phyloP scores from a whole-genome alignment of 2,888 invertebrate species.

The Odontomyia ornata region DNA sequence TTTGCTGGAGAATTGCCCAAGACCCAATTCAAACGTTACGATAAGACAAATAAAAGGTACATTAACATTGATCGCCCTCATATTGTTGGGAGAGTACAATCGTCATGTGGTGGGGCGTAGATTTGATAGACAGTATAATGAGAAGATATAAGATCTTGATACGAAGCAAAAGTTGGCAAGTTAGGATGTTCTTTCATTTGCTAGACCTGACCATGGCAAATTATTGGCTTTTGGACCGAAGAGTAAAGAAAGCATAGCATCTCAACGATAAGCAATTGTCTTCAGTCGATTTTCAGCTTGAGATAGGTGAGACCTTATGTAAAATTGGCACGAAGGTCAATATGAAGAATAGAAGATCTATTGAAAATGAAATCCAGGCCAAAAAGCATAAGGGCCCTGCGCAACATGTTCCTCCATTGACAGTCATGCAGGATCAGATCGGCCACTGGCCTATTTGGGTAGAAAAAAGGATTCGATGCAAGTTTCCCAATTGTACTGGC shows the following conservation, averaged over 20 bases:
- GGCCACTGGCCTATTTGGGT: too few species aligned
- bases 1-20: slow-evolving; percentile 55
- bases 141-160: slow-evolving; percentile 50
- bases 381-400: too few species aligned
- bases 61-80: slow-evolving; percentile 51
- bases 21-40: slow-evolving; percentile 52
- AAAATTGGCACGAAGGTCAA: too few species aligned
- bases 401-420: too few species aligned
- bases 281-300: slow-evolving; percentile 46
- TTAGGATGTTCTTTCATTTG: slow-evolving; percentile 56
- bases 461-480: too few species aligned
- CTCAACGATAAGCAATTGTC: slow-evolving; percentile 22
- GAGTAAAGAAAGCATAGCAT: slow-evolving; percentile 16
- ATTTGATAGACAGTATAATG: slow-evolving; percentile 54
- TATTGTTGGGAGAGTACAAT: slow-evolving; percentile 53
- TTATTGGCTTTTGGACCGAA: slow-evolving; percentile 52
- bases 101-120: slow-evolving; percentile 53
- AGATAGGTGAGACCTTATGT: too few species aligned
- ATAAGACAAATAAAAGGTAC: slow-evolving; percentile 52
- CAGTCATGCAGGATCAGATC: too few species aligned
- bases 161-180: slow-evolving; percentile 54
- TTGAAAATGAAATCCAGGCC: too few species aligned
- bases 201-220: slow-evolving; percentile 55
- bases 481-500: too few species aligned
- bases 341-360: too few species aligned